A percentile compares a stretch with the other conserved stretches of the same genome.
phyloP scores from a whole-genome alignment of 2,888 invertebrate species.

The Drosophila melanocephala region DNA sequence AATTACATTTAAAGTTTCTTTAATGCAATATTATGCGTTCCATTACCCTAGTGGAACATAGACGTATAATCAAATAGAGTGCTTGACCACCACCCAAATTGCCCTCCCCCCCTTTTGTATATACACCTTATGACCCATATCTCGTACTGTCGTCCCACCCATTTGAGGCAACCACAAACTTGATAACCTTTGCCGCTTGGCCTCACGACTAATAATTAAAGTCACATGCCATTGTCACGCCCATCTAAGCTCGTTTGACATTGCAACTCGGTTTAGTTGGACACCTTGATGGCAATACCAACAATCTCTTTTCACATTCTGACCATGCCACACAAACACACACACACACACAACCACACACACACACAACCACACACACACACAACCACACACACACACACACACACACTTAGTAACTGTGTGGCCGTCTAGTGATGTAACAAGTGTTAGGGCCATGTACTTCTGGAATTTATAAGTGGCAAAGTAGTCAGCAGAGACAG shows the following conservation, averaged over 20 bases:
- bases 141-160: not conserved
- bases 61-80: constrained; percentile 49
- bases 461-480: constrained; percentile 80
- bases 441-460: constrained; percentile 84
- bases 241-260: constrained; percentile 47
- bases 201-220: constrained; percentile 58
- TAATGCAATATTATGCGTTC: not conserved
- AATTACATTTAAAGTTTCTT: constrained; percentile 3
- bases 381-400: not conserved
- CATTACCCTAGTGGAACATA: not conserved
- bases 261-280: constrained; percentile 49
- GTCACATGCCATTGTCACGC: constrained; percentile 51
- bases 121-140: constrained; percentile 19
- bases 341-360: constrained; percentile 6
- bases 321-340: constrained; percentile 33
- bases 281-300: constrained; percentile 64
- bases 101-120: not conserved
- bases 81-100: constrained; percentile 12
- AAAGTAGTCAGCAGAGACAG: constrained; percentile 72
- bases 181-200: constrained; percentile 38
- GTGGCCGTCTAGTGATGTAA: constrained; percentile 83
- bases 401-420: constrained; percentile 45
- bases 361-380: constrained; percentile 10
- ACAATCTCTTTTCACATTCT: constrained; percentile 66
- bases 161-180: constrained; percentile 23